phyloP scores from a whole-genome alignment of 2,888 invertebrate genomes.

The Sarcophaga subvicina region DNA sequence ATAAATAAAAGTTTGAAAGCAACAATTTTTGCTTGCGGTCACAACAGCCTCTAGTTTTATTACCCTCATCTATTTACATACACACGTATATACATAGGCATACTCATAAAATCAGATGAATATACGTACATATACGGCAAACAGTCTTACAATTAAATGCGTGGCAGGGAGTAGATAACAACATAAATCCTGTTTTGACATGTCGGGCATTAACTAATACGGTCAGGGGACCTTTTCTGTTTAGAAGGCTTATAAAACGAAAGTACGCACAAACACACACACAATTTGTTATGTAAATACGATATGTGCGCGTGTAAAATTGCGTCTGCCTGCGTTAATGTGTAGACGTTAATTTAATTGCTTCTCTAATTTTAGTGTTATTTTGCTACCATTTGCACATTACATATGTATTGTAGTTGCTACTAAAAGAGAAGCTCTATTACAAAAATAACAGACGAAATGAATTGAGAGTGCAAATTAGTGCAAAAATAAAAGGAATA shows the following conservation, averaged over 20 bases:
- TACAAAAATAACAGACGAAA: neutral
- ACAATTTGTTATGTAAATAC: neutral
- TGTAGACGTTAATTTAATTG: too few species aligned
- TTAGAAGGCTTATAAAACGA: neutral
- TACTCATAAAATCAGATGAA: neutral
- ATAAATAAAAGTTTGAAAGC: slow-evolving; percentile 46
- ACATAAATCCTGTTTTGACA: slow-evolving; percentile 46
- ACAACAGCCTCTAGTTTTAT: slow-evolving; percentile 44
- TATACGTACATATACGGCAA: neutral
- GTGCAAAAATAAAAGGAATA: neutral
- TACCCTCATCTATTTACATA: slow-evolving; percentile 28
- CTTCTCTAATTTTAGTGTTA: too few species aligned
- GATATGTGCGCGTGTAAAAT: neutral
- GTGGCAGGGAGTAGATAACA: neutral
- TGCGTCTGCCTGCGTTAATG: too few species aligned
- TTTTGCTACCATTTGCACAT: too few species aligned
- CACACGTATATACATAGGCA: neutral
- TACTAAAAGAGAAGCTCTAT: neutral
- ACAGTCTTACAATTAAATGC: neutral
- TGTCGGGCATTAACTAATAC: slow-evolving; percentile 1
- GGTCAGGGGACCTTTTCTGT: neutral
- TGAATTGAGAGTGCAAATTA: slow-evolving; percentile 39
- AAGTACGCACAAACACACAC: neutral
- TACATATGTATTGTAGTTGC: neutral
- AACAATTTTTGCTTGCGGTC: slow-evolving; percentile 44